Base-by-base conservation (phyloP, 2,113 vertebrate species). In the Sturnus vulgaris region DNA sequence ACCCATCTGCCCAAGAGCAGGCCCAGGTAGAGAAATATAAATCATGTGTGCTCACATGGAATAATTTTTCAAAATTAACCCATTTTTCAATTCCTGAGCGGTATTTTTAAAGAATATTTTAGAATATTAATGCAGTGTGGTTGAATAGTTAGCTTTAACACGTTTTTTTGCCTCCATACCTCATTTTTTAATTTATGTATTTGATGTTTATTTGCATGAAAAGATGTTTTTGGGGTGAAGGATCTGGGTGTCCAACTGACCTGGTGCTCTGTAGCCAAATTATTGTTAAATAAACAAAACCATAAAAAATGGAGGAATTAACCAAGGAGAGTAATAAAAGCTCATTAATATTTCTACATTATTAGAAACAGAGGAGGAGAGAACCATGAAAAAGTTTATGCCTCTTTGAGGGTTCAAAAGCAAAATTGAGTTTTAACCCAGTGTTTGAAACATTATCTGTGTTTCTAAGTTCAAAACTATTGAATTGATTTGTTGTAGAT, bases 1-100 rank as follows among this genome's bases (percentile, higher is more conserved):
- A 97, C 98, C 56, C 98, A 99, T 93, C 98, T 98, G 49, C 98
- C 98, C 78, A 98, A 98, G 96, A 98, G 98, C 86, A 99, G 98
- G 90, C 99, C 99, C 61, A 98, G 99, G 99, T 99, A 98, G 52
- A 93, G 47, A 33, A 53, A 88, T 60, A 23, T 7, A 84, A 35
- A 39, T 39, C 15, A 5, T 12, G 19, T 18, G 81, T 85, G 82
- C 73, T 97, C 68, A 56, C 60, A 81, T 50, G 7, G 33, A 69
- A 33, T 37, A 17, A 25, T 80, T 93, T 63, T 5, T 4, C 12
- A 56, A 66, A 39, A 61, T 20, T 11, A 77, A 60, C 35, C 56
- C 2, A 10, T 31, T 49, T 42, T 23, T 30, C 16, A 80, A 59
- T 73, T 40, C n/a, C 2, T 46, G 22, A 68, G 12, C 60, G 13